phyloP scores from a whole-genome alignment of 2,113 vertebrate genomes.

The Phyllopteryx taeniolatus region DNA sequence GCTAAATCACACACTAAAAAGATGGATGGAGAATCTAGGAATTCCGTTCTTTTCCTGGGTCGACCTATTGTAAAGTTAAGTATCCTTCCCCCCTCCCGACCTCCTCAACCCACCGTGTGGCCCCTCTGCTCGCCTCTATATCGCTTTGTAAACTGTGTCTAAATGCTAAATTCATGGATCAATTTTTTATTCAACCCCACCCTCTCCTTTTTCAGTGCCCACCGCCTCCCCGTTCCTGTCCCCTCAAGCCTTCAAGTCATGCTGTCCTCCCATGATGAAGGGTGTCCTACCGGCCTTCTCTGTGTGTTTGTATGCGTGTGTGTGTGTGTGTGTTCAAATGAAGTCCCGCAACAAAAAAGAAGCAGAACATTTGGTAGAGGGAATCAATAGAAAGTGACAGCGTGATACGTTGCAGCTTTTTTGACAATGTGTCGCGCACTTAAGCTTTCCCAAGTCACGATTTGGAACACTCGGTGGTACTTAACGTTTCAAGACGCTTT shows the following conservation, averaged over 20 bases:
- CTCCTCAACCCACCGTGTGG: slow-evolving; percentile 4
- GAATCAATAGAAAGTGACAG: slow-evolving; percentile 12
- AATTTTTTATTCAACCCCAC: slow-evolving; percentile 77
- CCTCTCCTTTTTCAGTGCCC: slow-evolving; percentile 54
- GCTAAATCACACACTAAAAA: slow-evolving; percentile 54
- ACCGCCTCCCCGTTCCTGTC: slow-evolving; percentile 58
- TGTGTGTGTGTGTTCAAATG: slow-evolving; percentile 3
- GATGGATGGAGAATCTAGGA: slow-evolving; percentile 35
- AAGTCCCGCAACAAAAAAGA: slow-evolving; percentile 1
- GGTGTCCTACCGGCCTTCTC: slow-evolving; percentile 28
- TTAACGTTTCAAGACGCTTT: slow-evolving; percentile 2
- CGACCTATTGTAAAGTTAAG: slow-evolving; percentile 75
- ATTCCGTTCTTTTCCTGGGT: slow-evolving; percentile 11
- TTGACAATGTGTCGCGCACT: background rate
- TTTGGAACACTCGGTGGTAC: background rate
- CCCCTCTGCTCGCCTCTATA: slow-evolving; percentile 52
- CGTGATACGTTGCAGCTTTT: background rate
- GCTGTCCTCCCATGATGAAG: slow-evolving; percentile 64
- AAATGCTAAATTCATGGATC: slow-evolving; percentile 79
- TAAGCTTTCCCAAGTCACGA: background rate
- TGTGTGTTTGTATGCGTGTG: slow-evolving; percentile 8
- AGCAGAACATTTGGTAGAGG: background rate
- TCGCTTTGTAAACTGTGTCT: slow-evolving; percentile 80
- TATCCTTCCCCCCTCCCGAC: slow-evolving; percentile 52
- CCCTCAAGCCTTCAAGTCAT: slow-evolving; percentile 58